Base-by-base conservation (phyloP, 2,888 invertebrate genomes). In the Bembecia ichneumoniformis region DNA sequence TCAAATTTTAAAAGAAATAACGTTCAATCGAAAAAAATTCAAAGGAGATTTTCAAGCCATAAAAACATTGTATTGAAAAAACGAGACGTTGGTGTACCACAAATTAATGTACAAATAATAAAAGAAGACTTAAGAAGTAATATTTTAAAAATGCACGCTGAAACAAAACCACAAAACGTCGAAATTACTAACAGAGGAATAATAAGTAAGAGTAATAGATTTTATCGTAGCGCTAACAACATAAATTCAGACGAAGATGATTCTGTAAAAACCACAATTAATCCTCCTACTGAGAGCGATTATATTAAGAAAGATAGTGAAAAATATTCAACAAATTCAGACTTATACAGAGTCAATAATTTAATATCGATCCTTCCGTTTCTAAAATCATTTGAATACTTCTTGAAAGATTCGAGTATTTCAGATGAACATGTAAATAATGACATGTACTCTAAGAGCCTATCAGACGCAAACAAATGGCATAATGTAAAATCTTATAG, bases 401-500 rank as follows among this genome's bases (percentile, higher is more conserved):
- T 66, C 46, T 55, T 64, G 3, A 64, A 66, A 43, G 66, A 71
- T 47, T 53, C 62, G 5, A 56, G 65, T 35, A 59, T 58, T 2
- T 49, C 34, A 2, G 52, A 58, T 43, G 48, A 49, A 47, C 1
- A 40, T 49, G 3, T 58, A 56, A 62, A 54, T 16, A 58, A 60
- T 46, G 66, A 76, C 15, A 67, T 76, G 55, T 77, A 78, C 53
- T 59, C 68, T 4, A 74, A 69, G 62, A 78, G 68, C 52, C 62
- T 82, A 53, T 62, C 72, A 16, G 63, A 58, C 48, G 66, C 56
- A 34, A 77, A 82, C 55, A 82, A 81, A 58, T 84, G 84, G 84
- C 82, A 82, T 55, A 82, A 82, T 55, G 71, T 80, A 1, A 81
- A 78, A 58, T 70, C 77, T 3, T 81, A 77, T 50, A 80, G 55